Conservation (phyloP, 2,113 vertebrate species). For the Circaetus cinerascens region DNA sequence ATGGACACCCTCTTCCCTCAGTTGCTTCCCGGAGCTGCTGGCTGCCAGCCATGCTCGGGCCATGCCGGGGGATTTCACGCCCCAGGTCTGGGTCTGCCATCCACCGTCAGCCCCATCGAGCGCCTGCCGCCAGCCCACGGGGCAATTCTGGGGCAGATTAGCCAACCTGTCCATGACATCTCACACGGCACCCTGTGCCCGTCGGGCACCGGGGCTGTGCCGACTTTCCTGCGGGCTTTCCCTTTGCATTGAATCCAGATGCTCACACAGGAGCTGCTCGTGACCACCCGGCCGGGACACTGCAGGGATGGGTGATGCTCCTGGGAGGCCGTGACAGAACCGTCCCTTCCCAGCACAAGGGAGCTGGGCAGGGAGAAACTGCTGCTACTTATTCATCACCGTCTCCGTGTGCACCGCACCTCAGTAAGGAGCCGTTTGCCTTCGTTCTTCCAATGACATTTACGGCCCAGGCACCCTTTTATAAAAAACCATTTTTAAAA, state of each 20-base stretch:
- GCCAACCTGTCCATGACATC: fast-evolving
- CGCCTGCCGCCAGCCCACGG: neutral
- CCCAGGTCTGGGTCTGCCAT: neutral
- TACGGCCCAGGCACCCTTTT: fast-evolving
- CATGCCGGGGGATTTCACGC: neutral
- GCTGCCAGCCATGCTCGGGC: neutral
- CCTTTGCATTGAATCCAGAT: fast-evolving
- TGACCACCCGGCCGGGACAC: neutral
- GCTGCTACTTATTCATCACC: fast-evolving
- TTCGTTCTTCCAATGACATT: fast-evolving
- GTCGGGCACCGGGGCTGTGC: neutral
- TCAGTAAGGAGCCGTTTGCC: fast-evolving
- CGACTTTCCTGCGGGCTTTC: fast-evolving
- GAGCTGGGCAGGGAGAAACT: neutral
- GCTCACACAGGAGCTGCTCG: fast-evolving
- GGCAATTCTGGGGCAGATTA: neutral
- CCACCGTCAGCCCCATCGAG: neutral
- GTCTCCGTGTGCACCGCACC: fast-evolving
- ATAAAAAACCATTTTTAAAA: fast-evolving
- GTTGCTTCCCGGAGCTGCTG: neutral
- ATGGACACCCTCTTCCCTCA: neutral
- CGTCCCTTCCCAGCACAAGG: neutral
- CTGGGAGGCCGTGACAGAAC: neutral
- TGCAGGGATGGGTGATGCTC: fast-evolving
- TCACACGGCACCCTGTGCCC: neutral